phyloP scores from a whole-genome alignment of 2,797 vertebrate genomes.

The Spinus pinus region DNA sequence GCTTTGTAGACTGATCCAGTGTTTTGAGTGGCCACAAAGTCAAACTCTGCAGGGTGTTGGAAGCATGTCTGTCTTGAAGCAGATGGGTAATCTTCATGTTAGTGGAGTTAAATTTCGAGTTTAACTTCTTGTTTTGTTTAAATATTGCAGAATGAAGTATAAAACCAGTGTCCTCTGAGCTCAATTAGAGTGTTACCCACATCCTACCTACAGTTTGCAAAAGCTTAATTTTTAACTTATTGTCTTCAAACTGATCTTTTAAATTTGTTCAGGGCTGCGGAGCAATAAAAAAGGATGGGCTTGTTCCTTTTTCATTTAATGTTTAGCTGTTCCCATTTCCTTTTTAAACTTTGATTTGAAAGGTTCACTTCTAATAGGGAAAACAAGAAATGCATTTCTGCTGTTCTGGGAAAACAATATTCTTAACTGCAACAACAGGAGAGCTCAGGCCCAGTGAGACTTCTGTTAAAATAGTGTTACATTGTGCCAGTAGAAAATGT shows the following conservation, averaged over 20 bases:
- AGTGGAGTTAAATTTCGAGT: background rate
- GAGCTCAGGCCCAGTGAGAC: background rate
- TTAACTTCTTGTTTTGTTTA: background rate
- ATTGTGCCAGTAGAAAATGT: background rate
- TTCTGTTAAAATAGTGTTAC: background rate
- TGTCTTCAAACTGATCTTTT: background rate
- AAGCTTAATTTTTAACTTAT: background rate
- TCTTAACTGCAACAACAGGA: background rate
- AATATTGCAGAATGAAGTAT: background rate
- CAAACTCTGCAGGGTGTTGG: background rate
- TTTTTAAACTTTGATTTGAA: background rate
- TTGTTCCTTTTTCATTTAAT: background rate
- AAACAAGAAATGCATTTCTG: background rate
- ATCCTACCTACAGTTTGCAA: background rate
- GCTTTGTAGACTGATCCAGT: background rate
- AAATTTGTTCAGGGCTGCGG: background rate
- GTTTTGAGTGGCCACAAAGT: background rate
- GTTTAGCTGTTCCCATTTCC: background rate
- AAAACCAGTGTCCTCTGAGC: background rate
- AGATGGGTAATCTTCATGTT: background rate
- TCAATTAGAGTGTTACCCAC: background rate
- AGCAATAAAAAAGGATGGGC: background rate
- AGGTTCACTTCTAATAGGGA: background rate
- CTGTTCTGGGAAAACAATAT: background rate
- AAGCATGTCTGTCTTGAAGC: background rate